phyloP scores from a whole-genome alignment of 2,797 vertebrate species.

The Sebastes flavidus region DNA sequence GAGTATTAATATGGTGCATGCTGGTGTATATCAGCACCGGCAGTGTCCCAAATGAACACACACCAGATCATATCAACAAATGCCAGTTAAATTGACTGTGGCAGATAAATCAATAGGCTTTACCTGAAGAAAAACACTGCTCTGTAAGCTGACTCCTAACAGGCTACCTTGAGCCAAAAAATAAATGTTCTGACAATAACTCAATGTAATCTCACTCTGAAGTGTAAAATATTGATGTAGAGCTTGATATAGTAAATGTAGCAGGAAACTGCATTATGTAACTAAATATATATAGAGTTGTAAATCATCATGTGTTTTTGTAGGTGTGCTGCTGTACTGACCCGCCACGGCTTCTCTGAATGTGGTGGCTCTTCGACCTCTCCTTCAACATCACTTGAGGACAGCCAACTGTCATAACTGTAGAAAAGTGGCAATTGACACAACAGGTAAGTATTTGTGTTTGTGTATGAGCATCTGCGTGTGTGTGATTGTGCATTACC shows the following conservation, averaged over 20 bases:
- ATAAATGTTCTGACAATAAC: background rate
- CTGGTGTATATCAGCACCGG: background rate
- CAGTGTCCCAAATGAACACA: background rate
- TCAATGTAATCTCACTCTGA: background rate
- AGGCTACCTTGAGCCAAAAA: background rate
- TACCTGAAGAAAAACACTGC: background rate
- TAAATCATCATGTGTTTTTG: background rate
- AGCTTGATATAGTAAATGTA: background rate
- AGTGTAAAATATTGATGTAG: background rate
- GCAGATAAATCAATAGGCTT: background rate
- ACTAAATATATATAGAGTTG: background rate
- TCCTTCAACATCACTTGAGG: constrained; percentile 88
- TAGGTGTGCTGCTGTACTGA: constrained; percentile 57
- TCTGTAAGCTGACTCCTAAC: background rate
- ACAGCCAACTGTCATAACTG: constrained; percentile 95
- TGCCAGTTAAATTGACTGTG: background rate
- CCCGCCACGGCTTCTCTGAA: constrained; percentile 91
- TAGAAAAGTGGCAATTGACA: constrained; percentile 10
- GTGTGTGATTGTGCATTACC: constrained; percentile 78
- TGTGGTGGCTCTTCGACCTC: constrained; percentile 91
- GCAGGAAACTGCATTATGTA: background rate
- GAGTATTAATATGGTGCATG: background rate
- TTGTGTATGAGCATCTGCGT: background rate
- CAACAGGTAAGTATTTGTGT: background rate
- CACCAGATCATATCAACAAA: background rate